Evolutionary conservation across 2,888 invertebrate genomes (phyloP).

Genomic region (Melinaea menophilus): DNA sequence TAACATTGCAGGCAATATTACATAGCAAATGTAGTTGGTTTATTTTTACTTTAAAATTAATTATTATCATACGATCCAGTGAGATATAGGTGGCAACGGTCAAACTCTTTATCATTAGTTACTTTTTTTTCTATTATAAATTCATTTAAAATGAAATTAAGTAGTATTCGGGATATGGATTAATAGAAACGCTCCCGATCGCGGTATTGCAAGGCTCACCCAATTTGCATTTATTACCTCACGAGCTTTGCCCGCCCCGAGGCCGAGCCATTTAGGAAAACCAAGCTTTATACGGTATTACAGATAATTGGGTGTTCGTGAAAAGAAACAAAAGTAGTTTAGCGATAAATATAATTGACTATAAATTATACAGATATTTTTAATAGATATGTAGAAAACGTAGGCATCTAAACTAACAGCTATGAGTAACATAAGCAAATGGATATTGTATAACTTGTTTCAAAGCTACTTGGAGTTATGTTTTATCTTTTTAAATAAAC

Average conservation of each 20-base stretch:
- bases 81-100: too few relatives aligned
- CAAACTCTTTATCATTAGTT: too few relatives aligned
- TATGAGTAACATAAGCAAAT: too few relatives aligned
- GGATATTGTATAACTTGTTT: background rate
- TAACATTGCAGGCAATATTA: too few relatives aligned
- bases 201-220: constrained; percentile 33
- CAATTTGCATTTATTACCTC: constrained; percentile 66
- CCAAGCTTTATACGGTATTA: constrained; percentile 29
- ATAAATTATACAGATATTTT: too few relatives aligned
- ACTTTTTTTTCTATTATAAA: background rate
- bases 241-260: constrained; percentile 47
- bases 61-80: too few relatives aligned
- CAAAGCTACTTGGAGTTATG: background rate
- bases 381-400: too few relatives aligned
- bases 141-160: background rate
- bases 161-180: background rate
- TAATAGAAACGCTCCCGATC: constrained; percentile 22
- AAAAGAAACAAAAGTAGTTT: constrained; percentile 21
- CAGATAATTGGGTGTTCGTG: constrained; percentile 31
- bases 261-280: constrained; percentile 37
- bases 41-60: too few relatives aligned
- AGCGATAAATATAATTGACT: background rate
- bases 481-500: constrained; percentile 26
- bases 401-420: too few relatives aligned
- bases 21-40: too few relatives aligned